These are phyloP conservation scores for Heliconius eleuchia DNA, from an alignment of 1,140 invertebrate genomes.

Conservation along the genomic window DNA sequence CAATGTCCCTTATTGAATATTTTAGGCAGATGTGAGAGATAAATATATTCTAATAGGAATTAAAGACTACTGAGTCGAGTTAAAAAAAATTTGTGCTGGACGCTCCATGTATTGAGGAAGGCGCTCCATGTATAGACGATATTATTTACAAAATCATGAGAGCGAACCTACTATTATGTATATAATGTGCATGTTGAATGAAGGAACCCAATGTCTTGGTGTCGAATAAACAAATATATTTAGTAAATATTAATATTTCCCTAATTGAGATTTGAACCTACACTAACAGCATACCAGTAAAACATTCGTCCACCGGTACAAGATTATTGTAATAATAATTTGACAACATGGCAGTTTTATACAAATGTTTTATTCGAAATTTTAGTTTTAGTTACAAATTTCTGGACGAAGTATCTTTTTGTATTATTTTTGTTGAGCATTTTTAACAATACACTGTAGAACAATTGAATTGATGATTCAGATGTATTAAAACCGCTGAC, in stretches of 20 bases:
- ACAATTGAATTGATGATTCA: neutral
- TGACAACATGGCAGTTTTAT: neutral
- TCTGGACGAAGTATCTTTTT: neutral
- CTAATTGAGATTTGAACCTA: neutral
- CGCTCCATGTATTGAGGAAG: too few relatives aligned
- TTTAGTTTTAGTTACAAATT: neutral
- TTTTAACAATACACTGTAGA: neutral
- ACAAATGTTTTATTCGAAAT: neutral
- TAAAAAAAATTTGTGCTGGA: too few relatives aligned
- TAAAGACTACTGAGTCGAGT: too few relatives aligned
- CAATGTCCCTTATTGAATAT: too few relatives aligned
- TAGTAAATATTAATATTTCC: neutral
- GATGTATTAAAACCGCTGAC: slow-evolving; percentile 1
- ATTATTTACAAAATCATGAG: neutral
- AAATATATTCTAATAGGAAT: too few relatives aligned
- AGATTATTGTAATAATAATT: neutral
- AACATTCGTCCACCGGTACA: too few relatives aligned
- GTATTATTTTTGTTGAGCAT: neutral
- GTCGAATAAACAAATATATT: too few relatives aligned
- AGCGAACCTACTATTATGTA: too few relatives aligned
- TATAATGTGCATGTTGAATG: too few relatives aligned
- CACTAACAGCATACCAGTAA: neutral
- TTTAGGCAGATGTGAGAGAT: too few relatives aligned
- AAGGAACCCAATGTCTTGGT: neutral
- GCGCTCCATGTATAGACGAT: too few relatives aligned